A percentile compares a stretch with the other conserved stretches of the same genome.
Evolutionary conservation across 1,140 invertebrate genomes (phyloP).

Genomic region (Gonioctena quinquepunctata): DNA sequence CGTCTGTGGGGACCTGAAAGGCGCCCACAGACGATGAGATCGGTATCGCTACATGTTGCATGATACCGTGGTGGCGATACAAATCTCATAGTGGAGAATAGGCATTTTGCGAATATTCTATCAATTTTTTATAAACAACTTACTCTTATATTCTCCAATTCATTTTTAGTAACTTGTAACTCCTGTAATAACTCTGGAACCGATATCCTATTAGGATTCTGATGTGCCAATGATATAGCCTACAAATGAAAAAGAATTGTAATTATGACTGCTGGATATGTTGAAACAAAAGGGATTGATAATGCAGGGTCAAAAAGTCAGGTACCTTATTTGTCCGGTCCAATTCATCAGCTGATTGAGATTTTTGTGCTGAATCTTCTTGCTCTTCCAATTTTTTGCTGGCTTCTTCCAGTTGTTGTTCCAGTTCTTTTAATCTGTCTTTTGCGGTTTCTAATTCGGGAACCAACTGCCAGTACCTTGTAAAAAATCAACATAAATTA

Average conservation of each 20-base stretch:
- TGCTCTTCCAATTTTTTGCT: constrained; percentile 70
- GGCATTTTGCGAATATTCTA: too few relatives aligned
- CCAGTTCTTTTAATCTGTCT: constrained; percentile 67
- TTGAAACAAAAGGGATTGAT: too few relatives aligned
- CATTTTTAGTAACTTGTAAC: constrained; percentile 77
- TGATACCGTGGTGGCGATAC: too few relatives aligned
- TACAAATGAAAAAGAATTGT: background rate
- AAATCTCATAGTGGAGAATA: too few relatives aligned
- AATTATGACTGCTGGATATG: too few relatives aligned
- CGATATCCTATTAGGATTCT: constrained; percentile 67
- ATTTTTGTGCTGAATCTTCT: constrained; percentile 74
- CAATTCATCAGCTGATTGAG: constrained; percentile 67
- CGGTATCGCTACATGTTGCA: too few relatives aligned
- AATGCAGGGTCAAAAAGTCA: too few relatives aligned
- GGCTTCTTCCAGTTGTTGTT: constrained; percentile 69
- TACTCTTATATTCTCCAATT: constrained; percentile 84
- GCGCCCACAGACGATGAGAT: too few relatives aligned
- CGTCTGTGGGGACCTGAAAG: too few relatives aligned
- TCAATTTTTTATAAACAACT: too few relatives aligned
- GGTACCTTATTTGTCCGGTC: constrained; percentile 80
- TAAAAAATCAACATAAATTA: background rate
- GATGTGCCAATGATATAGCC: constrained; percentile 56
- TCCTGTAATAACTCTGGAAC: constrained; percentile 78
- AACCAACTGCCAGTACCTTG: constrained; percentile 69
- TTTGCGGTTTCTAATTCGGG: constrained; percentile 71